Percentiles rank a stretch among this genome's conserved stretches.
Conservation (phyloP, 2,888 invertebrate species). For the Latheticus oryzae region DNA sequence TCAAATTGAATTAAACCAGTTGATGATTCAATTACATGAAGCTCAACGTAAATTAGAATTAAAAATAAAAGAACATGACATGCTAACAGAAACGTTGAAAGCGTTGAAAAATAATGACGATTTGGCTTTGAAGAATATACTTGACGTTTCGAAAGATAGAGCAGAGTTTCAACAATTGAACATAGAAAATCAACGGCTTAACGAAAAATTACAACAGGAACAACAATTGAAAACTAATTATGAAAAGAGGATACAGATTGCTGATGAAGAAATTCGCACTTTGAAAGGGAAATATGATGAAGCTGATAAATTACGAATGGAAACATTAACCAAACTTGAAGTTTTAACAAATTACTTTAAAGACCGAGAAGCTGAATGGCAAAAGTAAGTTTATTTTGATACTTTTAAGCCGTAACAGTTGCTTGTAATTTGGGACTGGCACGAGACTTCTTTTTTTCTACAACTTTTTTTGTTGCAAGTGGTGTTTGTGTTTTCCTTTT, state of each 20-base stretch:
- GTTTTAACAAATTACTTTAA: slow-evolving; percentile 91
- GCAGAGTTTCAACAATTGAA: slow-evolving; percentile 71
- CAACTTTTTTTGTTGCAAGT: no score
- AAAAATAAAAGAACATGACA: slow-evolving; percentile 63
- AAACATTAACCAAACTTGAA: slow-evolving; percentile 85
- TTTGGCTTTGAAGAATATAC: slow-evolving; percentile 59
- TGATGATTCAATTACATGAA: slow-evolving; percentile 60
- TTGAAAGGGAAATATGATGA: slow-evolving; percentile 71
- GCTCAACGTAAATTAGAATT: slow-evolving; percentile 61
- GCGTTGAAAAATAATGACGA: slow-evolving; percentile 63
- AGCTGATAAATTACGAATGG: slow-evolving; percentile 78
- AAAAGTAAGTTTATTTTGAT: slow-evolving; percentile 74
- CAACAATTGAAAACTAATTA: slow-evolving; percentile 64
- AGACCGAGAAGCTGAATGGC: slow-evolving; percentile 86
- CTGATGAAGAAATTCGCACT: slow-evolving; percentile 68
- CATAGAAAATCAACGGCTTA: slow-evolving; percentile 67
- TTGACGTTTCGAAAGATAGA: slow-evolving; percentile 70
- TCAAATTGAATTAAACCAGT: slow-evolving; percentile 69
- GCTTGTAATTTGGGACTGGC: not conserved
- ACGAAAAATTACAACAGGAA: slow-evolving; percentile 66
- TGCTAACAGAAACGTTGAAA: slow-evolving; percentile 67
- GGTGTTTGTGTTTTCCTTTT: not conserved
- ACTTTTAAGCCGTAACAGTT: not conserved
- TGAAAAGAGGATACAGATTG: slow-evolving; percentile 64
- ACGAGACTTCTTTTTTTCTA: not conserved